These are phyloP conservation scores for Tribolium freemani DNA, from an alignment of 2,888 invertebrate genomes.

Conservation along the genomic window DNA sequence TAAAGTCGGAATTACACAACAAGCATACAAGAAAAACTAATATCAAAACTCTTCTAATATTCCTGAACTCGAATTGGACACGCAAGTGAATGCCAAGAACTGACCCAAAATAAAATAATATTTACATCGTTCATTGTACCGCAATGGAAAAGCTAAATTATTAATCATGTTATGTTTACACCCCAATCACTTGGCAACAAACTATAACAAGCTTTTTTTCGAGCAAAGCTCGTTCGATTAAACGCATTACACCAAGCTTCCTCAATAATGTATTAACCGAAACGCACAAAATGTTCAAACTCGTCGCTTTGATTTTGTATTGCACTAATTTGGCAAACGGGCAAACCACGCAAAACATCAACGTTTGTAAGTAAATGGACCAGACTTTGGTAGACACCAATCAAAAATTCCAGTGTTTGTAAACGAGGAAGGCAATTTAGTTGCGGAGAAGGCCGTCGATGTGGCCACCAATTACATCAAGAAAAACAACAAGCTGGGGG, in stretches of 20 bases:
- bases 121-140: neutral
- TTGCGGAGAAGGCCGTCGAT: constrained; percentile 80
- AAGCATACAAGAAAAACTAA: neutral
- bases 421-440: constrained; percentile 81
- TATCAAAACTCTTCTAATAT: neutral
- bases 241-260: constrained; percentile 1
- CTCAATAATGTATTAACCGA: constrained; percentile 30
- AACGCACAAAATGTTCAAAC: constrained; percentile 28
- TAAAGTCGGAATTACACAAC: neutral
- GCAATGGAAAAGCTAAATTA: constrained; percentile 17
- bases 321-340: neutral
- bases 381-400: no score
- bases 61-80: neutral
- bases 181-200: constrained; percentile 36
- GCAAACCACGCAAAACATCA: constrained; percentile 81
- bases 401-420: constrained; percentile 74
- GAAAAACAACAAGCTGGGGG: constrained; percentile 77
- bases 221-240: constrained; percentile 25
- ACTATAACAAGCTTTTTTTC: constrained; percentile 16
- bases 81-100: constrained; percentile 20
- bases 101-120: constrained; percentile 10
- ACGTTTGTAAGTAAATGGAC: constrained; percentile 75
- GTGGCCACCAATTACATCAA: constrained; percentile 80
- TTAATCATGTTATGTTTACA: constrained; percentile 42
- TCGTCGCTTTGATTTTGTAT: neutral